Conservation (phyloP, 2,113 vertebrate species). For the Laticauda laticaudata region DNA sequence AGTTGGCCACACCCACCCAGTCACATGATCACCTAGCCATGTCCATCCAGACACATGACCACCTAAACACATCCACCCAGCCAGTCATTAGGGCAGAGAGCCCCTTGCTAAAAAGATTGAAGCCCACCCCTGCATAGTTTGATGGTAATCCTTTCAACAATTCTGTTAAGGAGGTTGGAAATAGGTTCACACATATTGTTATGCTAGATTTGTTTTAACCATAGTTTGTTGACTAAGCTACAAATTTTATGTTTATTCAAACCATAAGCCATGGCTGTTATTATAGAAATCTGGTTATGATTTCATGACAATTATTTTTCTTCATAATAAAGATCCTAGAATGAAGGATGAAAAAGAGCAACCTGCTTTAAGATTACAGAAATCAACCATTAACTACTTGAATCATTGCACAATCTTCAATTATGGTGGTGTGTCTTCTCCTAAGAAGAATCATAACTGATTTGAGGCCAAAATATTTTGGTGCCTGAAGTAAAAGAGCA, state of each 20-base stretch:
- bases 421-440: background rate
- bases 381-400: background rate
- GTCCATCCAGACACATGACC: too few relatives aligned
- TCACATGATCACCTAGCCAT: too few relatives aligned
- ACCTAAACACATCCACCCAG: too few relatives aligned
- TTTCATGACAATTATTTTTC: background rate
- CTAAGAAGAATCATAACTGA: background rate
- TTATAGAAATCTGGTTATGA: background rate
- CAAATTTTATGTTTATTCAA: background rate
- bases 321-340: background rate
- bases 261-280: background rate
- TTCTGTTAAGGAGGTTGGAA: background rate
- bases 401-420: background rate
- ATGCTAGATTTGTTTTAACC: background rate
- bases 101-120: too few relatives aligned
- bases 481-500: background rate
- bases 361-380: background rate
- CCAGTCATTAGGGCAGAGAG: too few relatives aligned
- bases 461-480: background rate
- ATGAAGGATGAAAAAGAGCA: background rate
- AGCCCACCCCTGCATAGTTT: background rate
- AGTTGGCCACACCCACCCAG: too few relatives aligned
- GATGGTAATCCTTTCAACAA: background rate
- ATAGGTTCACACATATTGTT: background rate
- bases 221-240: background rate